A percentile compares a stretch with the other conserved stretches of the same genome.
Evolutionary conservation across 2,113 vertebrate genomes (phyloP).

Genomic region (Kryptolebias marmoratus): DNA sequence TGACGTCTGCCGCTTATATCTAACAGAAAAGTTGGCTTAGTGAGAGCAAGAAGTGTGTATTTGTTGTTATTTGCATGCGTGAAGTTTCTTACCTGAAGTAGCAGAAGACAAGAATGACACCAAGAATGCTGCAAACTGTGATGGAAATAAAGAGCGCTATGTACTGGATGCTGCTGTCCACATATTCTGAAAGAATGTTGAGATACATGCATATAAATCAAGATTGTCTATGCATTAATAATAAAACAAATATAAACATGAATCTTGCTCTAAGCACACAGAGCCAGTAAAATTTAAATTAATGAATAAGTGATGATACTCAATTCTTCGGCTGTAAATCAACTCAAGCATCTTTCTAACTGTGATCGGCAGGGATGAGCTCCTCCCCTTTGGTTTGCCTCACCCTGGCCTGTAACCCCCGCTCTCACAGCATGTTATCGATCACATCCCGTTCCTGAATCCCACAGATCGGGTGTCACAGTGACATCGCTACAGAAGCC

Average conservation of each 20-base stretch:
- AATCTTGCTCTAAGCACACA: background rate
- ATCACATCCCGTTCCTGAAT: conserved; percentile 79
- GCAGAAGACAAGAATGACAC: conserved; percentile 87
- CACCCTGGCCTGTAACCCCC: background rate
- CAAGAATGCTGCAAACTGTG: conserved; percentile 87
- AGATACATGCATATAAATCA: background rate
- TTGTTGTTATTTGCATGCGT: background rate
- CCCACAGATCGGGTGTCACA: conserved; percentile 78
- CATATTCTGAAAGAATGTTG: conserved; percentile 80
- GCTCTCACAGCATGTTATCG: conserved; percentile 61
- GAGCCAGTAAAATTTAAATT: conserved; percentile 3
- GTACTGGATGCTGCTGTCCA: conserved; percentile 87
- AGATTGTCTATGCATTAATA: background rate
- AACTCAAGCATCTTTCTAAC: conserved; percentile 29
- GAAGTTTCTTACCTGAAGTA: conserved; percentile 87
- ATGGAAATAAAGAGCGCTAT: conserved; percentile 90
- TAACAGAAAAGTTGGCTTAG: conserved; percentile 44
- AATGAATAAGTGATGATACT: conserved; percentile 23
- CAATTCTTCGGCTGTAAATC: conserved; percentile 25
- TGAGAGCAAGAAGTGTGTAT: background rate
- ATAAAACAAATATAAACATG: background rate
- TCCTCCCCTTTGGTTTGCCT: conserved; percentile 7
- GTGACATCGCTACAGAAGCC: conserved; percentile 76
- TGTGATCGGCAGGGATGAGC: conserved; percentile 38
- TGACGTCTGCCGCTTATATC: conserved; percentile 89